Evolutionary conservation across 92 coral and sea anemone species (phyloP), one percentile per base, ranked within the genome.

Genomic region (Porites evermanni): DNA sequence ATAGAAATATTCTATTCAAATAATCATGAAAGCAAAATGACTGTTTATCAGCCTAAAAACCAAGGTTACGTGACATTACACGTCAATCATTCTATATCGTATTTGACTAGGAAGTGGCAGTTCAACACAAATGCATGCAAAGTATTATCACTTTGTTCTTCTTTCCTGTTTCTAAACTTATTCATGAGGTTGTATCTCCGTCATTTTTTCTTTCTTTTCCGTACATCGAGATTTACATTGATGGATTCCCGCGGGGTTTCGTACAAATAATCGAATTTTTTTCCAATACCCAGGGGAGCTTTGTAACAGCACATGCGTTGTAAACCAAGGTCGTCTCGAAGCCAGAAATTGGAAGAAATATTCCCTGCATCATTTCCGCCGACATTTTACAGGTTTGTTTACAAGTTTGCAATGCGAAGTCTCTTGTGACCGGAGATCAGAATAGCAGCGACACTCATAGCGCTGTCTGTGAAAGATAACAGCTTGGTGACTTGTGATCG

Each of bases 291-390:
- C 87, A 74, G 24, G 87, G 87, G 87, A 74, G 29, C 18, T 56
- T 56, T 14, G 70, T 63, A 72, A 83, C 87, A 70, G 87, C 87
- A 83, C 87, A 83, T 83, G 87, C 87, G 87, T 83, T 74, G 87
- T 73, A 21, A 56, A 8, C 23, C 78, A 24, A 68, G 23, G 82
- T 3, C 19, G 53, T 54, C 20, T 65, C 67, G 70, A 53, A 53
- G 6, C 85, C 85, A 56, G 77, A 32, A 61, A 63, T 23, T 72
- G 53, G 53, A 64, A 66, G 53, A 72, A 64, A 61, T 50, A 58
- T 83, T 83, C 51, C 52, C 87, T 16, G 64, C 65, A 12, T 83
- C 61, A 65, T 73, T 83, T 83, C 87, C 80, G 80, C 44, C 71
- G 12, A 5, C 26, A 4, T 58, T 26, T 64, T 20, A 58, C 71